These are phyloP conservation scores for Oreocharis arfaki DNA, from an alignment of 2,113 vertebrate genomes.

Conservation along the genomic window DNA sequence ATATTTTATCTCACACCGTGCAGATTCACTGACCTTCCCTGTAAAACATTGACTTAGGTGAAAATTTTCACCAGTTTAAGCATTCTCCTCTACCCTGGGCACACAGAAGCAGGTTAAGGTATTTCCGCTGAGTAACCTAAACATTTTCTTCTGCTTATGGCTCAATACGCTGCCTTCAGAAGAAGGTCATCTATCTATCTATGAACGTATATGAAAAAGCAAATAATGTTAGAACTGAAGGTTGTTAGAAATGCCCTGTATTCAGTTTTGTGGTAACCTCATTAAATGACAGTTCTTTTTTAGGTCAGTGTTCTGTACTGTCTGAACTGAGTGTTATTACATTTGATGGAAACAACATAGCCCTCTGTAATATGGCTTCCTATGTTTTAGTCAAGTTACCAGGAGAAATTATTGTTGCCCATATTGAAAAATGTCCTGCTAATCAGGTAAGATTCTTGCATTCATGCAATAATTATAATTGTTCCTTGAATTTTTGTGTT, in stretches of 20 bases:
- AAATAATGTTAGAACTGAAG: neutral
- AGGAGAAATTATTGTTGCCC: conserved; percentile 87
- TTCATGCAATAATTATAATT: neutral
- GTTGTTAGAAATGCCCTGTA: neutral
- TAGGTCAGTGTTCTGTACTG: conserved; percentile 93
- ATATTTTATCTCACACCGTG: neutral
- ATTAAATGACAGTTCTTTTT: conserved; percentile 39
- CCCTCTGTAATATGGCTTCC: conserved; percentile 90
- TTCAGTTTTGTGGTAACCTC: neutral
- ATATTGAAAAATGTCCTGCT: conserved; percentile 91
- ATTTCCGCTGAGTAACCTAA: neutral
- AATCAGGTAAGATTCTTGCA: conserved; percentile 80
- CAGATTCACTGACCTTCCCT: neutral
- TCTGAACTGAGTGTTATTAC: conserved; percentile 94
- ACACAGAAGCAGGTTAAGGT: neutral
- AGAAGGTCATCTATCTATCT: neutral
- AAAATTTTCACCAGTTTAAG: neutral
- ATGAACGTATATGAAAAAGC: neutral
- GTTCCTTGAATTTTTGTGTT: neutral
- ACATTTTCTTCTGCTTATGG: neutral
- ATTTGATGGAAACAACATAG: conserved; percentile 95
- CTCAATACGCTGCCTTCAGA: neutral
- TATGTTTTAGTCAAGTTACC: conserved; percentile 91
- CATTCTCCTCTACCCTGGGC: neutral
- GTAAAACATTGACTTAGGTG: neutral